Conservation (phyloP, 2,888 invertebrate species). For the Girardia tigrina region DNA sequence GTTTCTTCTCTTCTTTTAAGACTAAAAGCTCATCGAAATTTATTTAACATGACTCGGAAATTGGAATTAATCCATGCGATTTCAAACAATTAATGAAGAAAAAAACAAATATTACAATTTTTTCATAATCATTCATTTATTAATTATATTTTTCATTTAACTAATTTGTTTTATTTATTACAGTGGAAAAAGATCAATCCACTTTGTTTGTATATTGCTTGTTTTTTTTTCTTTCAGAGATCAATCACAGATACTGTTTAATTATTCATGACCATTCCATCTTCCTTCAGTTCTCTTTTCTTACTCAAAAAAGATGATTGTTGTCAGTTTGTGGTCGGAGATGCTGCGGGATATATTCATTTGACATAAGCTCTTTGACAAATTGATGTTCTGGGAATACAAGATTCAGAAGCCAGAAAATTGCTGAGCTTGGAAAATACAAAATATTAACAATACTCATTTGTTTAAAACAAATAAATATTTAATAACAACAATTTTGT, state of each 20-base stretch:
- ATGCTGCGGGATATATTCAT: not conserved
- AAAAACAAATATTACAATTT: not conserved
- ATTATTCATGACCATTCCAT: constrained; percentile 9
- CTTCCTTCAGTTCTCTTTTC: not conserved
- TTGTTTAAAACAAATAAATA: not conserved
- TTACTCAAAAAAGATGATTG: not conserved
- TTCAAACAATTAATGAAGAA: not conserved
- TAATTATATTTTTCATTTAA: not conserved
- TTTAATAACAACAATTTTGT: no score
- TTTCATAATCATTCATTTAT: not conserved
- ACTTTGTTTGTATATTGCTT: not conserved
- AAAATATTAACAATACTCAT: constrained; percentile 10
- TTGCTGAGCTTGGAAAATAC: not conserved
- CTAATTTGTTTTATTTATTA: constrained; percentile 8
- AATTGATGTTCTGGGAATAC: constrained; percentile 23
- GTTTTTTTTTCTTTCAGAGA: not conserved
- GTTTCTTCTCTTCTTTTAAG: no score
- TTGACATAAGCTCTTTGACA: constrained; percentile 23
- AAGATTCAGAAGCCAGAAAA: constrained; percentile 6
- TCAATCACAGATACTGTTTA: constrained; percentile 17
- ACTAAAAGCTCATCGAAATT: no score
- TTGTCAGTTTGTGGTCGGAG: not conserved
- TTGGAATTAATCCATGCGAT: constrained; percentile 9
- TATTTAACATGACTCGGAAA: not conserved
- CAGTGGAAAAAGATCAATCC: not conserved